Conservation (phyloP, 2,888 invertebrate species). For the Altica lythri region DNA sequence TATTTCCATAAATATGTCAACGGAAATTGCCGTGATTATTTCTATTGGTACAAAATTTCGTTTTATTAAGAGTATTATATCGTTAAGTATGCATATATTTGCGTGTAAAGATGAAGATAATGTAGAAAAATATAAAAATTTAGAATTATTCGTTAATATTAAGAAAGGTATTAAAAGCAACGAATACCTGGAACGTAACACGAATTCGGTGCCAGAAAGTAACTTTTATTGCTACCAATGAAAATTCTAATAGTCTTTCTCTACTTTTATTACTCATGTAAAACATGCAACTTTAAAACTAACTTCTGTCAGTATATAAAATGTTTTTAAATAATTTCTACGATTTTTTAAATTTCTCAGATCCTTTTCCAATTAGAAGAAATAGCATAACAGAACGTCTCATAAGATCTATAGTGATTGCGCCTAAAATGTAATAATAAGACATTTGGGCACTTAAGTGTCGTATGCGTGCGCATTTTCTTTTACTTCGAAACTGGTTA, state of each 20-base stretch:
- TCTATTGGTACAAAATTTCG: slow-evolving; percentile 31
- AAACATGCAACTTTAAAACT: slow-evolving; percentile 41
- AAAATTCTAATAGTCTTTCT: slow-evolving; percentile 39
- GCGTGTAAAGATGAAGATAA: slow-evolving; percentile 39
- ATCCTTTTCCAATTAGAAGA: no score
- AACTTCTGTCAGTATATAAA: no score
- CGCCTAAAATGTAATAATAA: no score
- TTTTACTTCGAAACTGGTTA: no score
- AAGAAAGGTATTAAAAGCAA: slow-evolving; percentile 38
- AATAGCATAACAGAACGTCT: no score
- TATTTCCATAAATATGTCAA: slow-evolving; percentile 34
- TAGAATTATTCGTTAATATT: slow-evolving; percentile 40
- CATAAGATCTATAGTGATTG: no score
- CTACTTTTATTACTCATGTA: slow-evolving; percentile 34
- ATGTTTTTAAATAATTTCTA: no score
- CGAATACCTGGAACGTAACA: slow-evolving; percentile 39
- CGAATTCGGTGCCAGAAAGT: slow-evolving; percentile 42
- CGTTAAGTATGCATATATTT: slow-evolving; percentile 30
- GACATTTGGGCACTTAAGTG: no score
- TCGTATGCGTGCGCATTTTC: no score
- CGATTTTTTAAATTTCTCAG: no score
- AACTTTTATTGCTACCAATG: slow-evolving; percentile 38
- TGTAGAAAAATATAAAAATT: slow-evolving; percentile 35
- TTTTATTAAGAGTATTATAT: slow-evolving; percentile 28
- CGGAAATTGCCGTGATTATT: slow-evolving; percentile 34